Evolutionary conservation across 1,140 invertebrate genomes (phyloP), one percentile per base, ranked within the genome.

Genomic region (Trachymyrmex cornetzi): DNA sequence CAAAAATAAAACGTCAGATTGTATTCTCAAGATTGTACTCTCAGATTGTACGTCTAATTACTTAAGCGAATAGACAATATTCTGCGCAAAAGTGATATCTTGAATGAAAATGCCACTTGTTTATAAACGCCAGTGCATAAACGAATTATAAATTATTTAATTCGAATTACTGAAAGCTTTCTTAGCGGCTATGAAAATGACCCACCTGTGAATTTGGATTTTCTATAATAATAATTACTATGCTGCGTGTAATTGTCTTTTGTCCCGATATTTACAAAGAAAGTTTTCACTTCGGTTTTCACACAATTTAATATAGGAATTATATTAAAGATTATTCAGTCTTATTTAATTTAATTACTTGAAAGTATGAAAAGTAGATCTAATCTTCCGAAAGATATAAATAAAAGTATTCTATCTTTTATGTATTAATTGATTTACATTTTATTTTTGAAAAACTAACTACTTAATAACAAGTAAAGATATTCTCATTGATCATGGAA

Each of bases 321-420:
- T 71, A 48, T 48, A 71, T 71, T 71, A 27, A 48, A 71, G 1
- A 7, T 24, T 48, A 69, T 38, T 69, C 6, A 67, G 9, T 64
- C 5, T 44, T 24, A 24, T 24, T 27, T 27, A 71, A 16, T 11
- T 48, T 44, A 71, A 71, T 71, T 71, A 27, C 3, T 50, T 53
- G 4, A 30, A 27, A 72, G n/a, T 30, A 48, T 30, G 4, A 69
- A 14, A 67, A 24, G n/a, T 48, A 27, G 14, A 48, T 71, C n/a
- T 27, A 3, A 69, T 71, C 1, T 72, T 19, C 2, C 0, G 4
- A 12, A 12, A 69, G 14, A 53, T 53, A n/a, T 53, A 53, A 53
- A 72, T 27, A 0, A 16, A 27, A 48, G 1, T 4, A 5, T 48
- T 34, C 0, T 24, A 24, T 71, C 16, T 71, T 44, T 66, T 50